Conservation (phyloP, 2,113 vertebrate genomes). For the Glaucomys volans region DNA sequence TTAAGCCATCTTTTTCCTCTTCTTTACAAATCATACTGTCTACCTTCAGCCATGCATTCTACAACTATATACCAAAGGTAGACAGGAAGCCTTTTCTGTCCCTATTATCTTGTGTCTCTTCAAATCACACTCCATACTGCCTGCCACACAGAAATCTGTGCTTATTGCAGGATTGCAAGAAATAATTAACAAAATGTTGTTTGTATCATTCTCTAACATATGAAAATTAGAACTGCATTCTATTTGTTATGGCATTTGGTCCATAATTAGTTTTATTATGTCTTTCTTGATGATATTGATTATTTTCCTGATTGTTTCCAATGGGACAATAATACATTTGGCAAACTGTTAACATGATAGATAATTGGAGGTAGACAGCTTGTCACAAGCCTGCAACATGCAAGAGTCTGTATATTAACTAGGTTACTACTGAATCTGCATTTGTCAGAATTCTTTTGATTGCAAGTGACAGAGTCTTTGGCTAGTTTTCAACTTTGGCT, state of each 20-base stretch:
- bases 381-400: background rate
- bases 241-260: background rate
- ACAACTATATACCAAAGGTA: background rate
- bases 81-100: background rate
- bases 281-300: background rate
- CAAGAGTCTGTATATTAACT: background rate
- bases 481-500: background rate
- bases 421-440: background rate
- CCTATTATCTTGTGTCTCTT: background rate
- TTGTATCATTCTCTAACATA: background rate
- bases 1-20: background rate
- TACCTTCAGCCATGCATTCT: background rate
- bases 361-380: background rate
- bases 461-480: background rate
- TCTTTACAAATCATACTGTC: background rate
- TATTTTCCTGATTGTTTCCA: background rate
- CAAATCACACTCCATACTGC: background rate
- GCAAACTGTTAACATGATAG: background rate
- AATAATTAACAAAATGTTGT: background rate
- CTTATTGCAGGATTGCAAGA: background rate
- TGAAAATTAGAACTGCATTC: background rate
- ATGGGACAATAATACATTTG: background rate
- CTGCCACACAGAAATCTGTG: background rate
- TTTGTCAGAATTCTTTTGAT: slow-evolving; percentile 31
- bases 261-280: background rate